Evolutionary conservation across 2,113 vertebrate genomes (phyloP), one percentile per base, ranked within the genome.

Genomic region (Sterna hirundo): DNA sequence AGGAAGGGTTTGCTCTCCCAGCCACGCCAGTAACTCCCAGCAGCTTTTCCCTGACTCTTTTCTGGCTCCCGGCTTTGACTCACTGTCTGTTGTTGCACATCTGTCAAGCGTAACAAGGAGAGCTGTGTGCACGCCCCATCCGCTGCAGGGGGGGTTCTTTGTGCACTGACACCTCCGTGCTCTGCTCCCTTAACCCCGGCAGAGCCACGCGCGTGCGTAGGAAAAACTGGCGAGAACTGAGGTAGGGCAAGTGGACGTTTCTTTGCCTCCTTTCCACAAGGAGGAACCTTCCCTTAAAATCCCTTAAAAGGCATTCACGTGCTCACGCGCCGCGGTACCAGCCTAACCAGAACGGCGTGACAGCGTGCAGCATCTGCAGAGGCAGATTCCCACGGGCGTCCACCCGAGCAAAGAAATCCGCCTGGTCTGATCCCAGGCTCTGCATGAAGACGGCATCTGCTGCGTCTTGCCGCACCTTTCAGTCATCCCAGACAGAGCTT

Each of bases 71-170:
- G 25, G 51, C 69, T 77, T 83, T 32, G n/a, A 75, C 46, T 79
- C 89, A 88, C 89, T 95, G 94, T 79, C 92, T 79, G 75, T 90
- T 96, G 92, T 90, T 77, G 58, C 78, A 55, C 85, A 83, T 83
- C 93, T 81, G 61, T 91, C 65, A 87, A 58, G 94, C 78, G 5
- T 85, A 78, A 93, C 55, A 62, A 80, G 87, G 87, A 75, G 46
- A 93, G 81, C 72, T 83, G 55, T 30, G 49, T 62, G 6, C 51
- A 55, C 8, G 54, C 75, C 69, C 91, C 82, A 70, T 27, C 76
- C 94, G 6, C 80, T 58, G 47, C 72, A 47, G 71, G 79, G 47
- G 42, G 51, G 21, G 13, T 40, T 32, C 65, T 62, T 51, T 30
- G 54, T 47, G 82, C 71, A 46, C 46, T 60, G 80, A 79, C n/a